A percentile compares a stretch with the other conserved stretches of the same genome.
These are phyloP conservation scores for Butorides virescens DNA, from an alignment of 2,113 vertebrate species.

Conservation along the genomic window DNA sequence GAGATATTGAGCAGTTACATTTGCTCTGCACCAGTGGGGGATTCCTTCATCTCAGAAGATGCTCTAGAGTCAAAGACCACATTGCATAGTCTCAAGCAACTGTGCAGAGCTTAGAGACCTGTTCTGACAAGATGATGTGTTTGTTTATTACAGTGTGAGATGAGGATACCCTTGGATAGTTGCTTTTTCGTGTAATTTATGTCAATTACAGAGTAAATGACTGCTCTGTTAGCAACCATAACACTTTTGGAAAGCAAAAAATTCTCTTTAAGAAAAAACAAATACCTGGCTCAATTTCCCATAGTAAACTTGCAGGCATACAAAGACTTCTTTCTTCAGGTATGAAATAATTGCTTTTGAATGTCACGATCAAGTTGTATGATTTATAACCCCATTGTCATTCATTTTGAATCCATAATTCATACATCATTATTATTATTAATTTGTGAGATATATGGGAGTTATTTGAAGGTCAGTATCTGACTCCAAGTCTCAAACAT, in stretches of 20 bases:
- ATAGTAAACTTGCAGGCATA: not conserved
- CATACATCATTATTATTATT: slow-evolving; percentile 58
- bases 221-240: not conserved
- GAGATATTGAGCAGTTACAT: not conserved
- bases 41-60: not conserved
- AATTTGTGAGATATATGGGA: slow-evolving; percentile 63
- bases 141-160: not conserved
- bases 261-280: not conserved
- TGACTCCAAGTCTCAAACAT: slow-evolving; percentile 17
- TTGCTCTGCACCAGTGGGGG: not conserved
- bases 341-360: slow-evolving; percentile 55
- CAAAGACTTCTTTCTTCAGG: slow-evolving; percentile 11
- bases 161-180: not conserved
- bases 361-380: slow-evolving; percentile 48
- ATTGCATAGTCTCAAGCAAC: not conserved
- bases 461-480: slow-evolving; percentile 61
- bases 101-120: not conserved
- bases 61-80: not conserved
- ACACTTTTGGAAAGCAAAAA: not conserved
- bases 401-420: slow-evolving; percentile 59
- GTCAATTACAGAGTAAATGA: not conserved
- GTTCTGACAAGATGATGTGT: not conserved
- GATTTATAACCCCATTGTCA: slow-evolving; percentile 62
- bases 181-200: not conserved
- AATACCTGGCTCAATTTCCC: not conserved